Evolutionary conservation across 2,113 vertebrate genomes (phyloP), one percentile per base, ranked within the genome.

Genomic region (Mystacornis crossleyi): DNA sequence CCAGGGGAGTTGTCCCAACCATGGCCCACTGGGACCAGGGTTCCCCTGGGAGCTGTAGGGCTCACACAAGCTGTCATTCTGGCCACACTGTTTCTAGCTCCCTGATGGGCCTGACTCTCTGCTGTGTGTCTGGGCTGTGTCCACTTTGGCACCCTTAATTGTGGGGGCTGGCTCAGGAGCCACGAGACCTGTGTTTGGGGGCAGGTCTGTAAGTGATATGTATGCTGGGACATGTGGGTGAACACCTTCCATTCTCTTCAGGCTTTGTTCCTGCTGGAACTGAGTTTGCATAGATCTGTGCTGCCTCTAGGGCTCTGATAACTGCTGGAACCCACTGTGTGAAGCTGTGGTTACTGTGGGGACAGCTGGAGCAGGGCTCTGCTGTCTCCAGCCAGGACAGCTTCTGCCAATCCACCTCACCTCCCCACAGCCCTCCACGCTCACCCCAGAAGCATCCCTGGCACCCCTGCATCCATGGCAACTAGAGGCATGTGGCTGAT

Each of bases 11-110:
- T 4, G 1, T 38, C 31, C 43, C 2, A 13, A 45, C 2, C 1
- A 12, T 1, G 4, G n/a, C 6, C 40, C 16, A 8, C 28, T 75
- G 36, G 14, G 34, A 50, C 5, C 1, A 0, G 24, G 11, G 25
- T 26, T 24, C 9, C 21, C 14, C 12, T 5, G 16, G 4, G 20
- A 64, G 21, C 74, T 53, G 25, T 43, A 18, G 57, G n/a, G 16
- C 58, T 38, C 13, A 6, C 28, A 55, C 1, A 3, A n/a, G 47
- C 66, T 83, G 45, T 11, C 5, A 5, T 15, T 23, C 7, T 58
- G 65, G 10, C 33, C 18, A 12, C 0, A 2, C n/a, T 40, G 9
- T 31, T 89, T 47, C 38, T 45, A 29, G 8, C 11, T 65, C 28
- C 31, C 42, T 81, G 40, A 15, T 53, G 42, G 33, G 33, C 31